Percentiles rank a stretch among this genome's conserved stretches.
These are phyloP conservation scores for Rhabdornis inornatus DNA, from an alignment of 2,113 vertebrate genomes.

Conservation along the genomic window DNA sequence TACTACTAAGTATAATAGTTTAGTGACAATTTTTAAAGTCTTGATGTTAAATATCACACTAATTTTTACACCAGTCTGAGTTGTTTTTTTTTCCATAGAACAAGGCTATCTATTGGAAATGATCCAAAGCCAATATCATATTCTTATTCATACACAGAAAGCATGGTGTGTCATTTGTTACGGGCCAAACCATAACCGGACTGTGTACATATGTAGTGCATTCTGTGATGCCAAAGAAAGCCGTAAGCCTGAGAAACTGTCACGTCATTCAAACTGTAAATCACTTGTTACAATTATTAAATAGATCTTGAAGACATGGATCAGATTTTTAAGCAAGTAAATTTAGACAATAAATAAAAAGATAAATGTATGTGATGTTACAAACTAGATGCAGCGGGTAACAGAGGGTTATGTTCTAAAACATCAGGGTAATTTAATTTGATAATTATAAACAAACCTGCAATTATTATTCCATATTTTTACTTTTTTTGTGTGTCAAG, in stretches of 20 bases:
- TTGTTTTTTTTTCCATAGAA: background rate
- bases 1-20: background rate
- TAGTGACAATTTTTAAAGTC: background rate
- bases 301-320: background rate
- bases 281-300: background rate
- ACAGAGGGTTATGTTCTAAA: background rate
- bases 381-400: background rate
- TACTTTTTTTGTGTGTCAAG: background rate
- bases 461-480: background rate
- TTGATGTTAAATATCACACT: background rate
- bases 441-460: background rate
- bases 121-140: background rate
- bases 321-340: background rate
- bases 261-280: background rate
- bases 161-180: background rate
- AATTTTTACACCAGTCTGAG: background rate
- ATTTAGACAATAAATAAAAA: background rate
- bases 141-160: background rate
- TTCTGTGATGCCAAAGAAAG: background rate
- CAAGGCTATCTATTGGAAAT: background rate
- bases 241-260: background rate
- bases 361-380: background rate
- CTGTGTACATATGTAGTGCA: background rate
- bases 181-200: background rate
- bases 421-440: background rate